Conservation (phyloP, 1,140 invertebrate genomes). For the Pseudoatta argentina region DNA sequence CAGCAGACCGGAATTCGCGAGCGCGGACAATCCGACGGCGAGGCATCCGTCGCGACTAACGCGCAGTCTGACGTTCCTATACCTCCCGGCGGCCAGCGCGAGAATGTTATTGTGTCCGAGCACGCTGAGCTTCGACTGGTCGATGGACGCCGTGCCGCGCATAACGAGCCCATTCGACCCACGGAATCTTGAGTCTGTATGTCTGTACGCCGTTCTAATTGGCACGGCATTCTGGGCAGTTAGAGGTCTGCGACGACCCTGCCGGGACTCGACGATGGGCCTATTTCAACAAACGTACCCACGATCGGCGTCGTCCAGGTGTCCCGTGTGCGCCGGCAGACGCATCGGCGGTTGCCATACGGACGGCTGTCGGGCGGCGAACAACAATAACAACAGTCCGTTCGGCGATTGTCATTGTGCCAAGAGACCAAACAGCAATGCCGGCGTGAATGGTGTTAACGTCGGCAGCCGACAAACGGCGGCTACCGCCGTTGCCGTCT, state of each 20-base stretch:
- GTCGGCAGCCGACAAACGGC: slow-evolving; percentile 46
- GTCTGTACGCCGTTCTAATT: slow-evolving; percentile 90
- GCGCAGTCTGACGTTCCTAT: slow-evolving; percentile 94
- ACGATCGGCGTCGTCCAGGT: slow-evolving; percentile 71
- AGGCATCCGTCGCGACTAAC: slow-evolving; percentile 90
- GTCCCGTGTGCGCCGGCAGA: slow-evolving; percentile 83
- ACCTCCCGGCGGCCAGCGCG: slow-evolving; percentile 95
- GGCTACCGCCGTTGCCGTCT: slow-evolving; percentile 87
- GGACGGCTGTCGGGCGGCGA: slow-evolving; percentile 84
- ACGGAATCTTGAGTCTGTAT: slow-evolving; percentile 90
- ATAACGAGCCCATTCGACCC: slow-evolving; percentile 91
- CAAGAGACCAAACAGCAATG: slow-evolving; percentile 68
- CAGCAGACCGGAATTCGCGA: slow-evolving; percentile 91
- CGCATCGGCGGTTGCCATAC: slow-evolving; percentile 84
- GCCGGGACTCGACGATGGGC: slow-evolving; percentile 10
- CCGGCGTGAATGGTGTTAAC: slow-evolving; percentile 20
- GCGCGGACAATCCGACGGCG: slow-evolving; percentile 96
- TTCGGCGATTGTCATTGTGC: slow-evolving; percentile 83
- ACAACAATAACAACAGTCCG: slow-evolving; percentile 86
- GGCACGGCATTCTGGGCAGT: slow-evolving; percentile 79
- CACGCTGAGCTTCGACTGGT: slow-evolving; percentile 97
- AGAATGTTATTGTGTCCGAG: slow-evolving; percentile 93
- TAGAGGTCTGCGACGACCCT: slow-evolving; percentile 73
- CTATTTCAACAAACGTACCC: slow-evolving; percentile 63
- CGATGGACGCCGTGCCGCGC: slow-evolving; percentile 96